These are phyloP conservation scores for Caenorhabditis remanei DNA, from an alignment of 1,140 invertebrate genomes.

Conservation along the genomic window DNA sequence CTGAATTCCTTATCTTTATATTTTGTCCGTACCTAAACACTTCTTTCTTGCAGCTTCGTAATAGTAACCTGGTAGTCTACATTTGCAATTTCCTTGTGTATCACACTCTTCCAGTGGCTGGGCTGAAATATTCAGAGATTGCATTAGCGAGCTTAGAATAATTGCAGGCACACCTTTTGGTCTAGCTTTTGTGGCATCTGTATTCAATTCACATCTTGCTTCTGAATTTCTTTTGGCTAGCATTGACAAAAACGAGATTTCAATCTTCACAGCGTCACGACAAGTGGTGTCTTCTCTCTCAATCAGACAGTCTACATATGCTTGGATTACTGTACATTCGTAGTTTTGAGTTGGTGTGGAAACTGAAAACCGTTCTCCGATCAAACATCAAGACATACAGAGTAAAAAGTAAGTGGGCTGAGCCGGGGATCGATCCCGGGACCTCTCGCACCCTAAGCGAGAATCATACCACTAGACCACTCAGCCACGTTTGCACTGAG, in stretches of 20 bases:
- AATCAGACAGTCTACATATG: constrained; percentile 59
- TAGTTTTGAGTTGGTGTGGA: constrained; percentile 20
- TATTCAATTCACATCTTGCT: constrained; percentile 56
- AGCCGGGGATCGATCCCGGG: constrained; percentile 52
- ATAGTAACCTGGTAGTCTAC: constrained; percentile 58
- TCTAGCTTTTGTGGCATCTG: constrained; percentile 26
- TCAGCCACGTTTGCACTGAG: constrained; percentile 4
- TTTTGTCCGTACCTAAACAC: constrained; percentile 59
- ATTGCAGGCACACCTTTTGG: constrained; percentile 11
- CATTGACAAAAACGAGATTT: constrained; percentile 61
- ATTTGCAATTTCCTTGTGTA: constrained; percentile 62
- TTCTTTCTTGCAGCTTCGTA: constrained; percentile 62
- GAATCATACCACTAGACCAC: constrained; percentile 55
- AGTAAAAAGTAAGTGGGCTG: constrained; percentile 39
- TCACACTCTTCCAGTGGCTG: constrained; percentile 61
- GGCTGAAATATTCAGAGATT: constrained; percentile 14
- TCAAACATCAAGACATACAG: not conserved
- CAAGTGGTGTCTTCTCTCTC: constrained; percentile 38
- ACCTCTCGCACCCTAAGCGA: constrained; percentile 54
- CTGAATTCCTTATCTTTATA: not conserved
- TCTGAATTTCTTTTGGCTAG: constrained; percentile 57
- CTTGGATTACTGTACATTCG: constrained; percentile 61
- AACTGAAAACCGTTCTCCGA: not conserved
- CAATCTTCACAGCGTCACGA: constrained; percentile 57
- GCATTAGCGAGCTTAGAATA: not conserved